Evolutionary conservation across 2,797 vertebrate species (phyloP).

Genomic region (Pantherophis vulpinus): DNA sequence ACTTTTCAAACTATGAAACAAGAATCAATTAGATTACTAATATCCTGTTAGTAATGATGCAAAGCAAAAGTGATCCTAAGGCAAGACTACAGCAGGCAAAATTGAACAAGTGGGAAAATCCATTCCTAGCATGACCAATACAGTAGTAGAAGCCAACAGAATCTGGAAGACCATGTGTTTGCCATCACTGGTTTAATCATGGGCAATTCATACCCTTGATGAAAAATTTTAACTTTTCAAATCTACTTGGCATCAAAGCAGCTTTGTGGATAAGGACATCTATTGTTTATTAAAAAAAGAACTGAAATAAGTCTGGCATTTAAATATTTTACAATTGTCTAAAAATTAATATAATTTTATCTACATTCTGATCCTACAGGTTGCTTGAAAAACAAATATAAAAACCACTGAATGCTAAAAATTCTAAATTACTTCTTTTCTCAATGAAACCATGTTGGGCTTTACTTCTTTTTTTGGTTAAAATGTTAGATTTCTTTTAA

Average conservation of each 20-base stretch:
- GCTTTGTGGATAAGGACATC: background rate
- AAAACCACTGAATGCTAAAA: background rate
- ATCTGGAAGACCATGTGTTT: background rate
- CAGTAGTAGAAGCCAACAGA: background rate
- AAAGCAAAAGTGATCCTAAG: background rate
- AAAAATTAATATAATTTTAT: background rate
- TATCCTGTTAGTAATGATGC: background rate
- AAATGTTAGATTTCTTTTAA: background rate
- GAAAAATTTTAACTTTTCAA: background rate
- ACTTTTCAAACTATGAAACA: background rate
- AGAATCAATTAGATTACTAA: conserved; percentile 2
- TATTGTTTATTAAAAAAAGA: background rate
- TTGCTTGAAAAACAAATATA: background rate
- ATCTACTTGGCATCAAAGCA: background rate
- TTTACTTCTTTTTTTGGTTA: background rate
- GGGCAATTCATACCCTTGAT: background rate
- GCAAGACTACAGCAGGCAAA: background rate
- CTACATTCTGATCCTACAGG: background rate
- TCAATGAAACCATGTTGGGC: background rate
- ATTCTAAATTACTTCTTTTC: background rate
- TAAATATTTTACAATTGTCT: background rate
- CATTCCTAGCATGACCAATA: background rate
- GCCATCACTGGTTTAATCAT: background rate
- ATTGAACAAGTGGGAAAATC: background rate
- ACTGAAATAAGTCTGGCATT: background rate